A percentile compares a stretch with the other conserved stretches of the same genome.
Conservation (phyloP, 2,888 invertebrate genomes). For the Piscicola geometra region DNA sequence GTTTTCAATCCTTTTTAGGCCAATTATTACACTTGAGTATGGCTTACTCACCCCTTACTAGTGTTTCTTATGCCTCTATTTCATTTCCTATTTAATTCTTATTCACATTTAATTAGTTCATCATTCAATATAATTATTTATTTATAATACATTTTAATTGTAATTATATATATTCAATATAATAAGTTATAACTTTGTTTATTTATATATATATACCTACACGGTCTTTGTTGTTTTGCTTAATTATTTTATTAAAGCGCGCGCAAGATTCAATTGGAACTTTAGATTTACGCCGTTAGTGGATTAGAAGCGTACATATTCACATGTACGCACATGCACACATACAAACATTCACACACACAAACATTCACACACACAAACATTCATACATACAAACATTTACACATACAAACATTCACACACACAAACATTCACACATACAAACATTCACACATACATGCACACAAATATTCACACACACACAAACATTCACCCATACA, state of each 20-base stretch:
- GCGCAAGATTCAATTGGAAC: no score
- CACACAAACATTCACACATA: constrained; percentile 17
- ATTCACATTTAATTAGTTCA: no score
- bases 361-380: constrained; percentile 7
- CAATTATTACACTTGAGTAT: no score
- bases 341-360: background rate
- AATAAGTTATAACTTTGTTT: background rate
- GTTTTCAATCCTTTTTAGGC: no score
- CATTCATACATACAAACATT: constrained; percentile 2
- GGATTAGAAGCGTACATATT: no score
- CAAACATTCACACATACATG: constrained; percentile 13
- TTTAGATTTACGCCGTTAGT: no score
- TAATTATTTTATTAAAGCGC: no score
- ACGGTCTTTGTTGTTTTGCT: no score
- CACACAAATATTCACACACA: constrained; percentile 10
- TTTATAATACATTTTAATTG: background rate
- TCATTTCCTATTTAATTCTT: no score
- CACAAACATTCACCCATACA: constrained; percentile 7
- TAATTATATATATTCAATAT: constrained; percentile 2
- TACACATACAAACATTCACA: constrained; percentile 9
- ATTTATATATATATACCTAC: constrained; percentile 12
- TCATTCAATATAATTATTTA: no score
- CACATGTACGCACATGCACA: background rate
- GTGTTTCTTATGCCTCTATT: no score
- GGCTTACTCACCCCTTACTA: no score